phyloP scores from a whole-genome alignment of 2,797 vertebrate genomes.

The Eptatretus atami region DNA sequence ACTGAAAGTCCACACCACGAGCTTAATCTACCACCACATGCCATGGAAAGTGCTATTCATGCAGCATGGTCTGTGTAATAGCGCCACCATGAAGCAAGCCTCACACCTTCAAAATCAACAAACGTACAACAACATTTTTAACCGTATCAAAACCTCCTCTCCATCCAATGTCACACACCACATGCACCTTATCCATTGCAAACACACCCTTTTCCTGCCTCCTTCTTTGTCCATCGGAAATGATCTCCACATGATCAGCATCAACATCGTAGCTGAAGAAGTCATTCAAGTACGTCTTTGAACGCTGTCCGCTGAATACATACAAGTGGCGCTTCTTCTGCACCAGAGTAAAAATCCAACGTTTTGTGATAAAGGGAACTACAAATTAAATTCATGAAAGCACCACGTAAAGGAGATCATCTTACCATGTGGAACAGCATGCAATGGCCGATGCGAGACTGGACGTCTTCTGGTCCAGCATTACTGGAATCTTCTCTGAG shows the following conservation, averaged over 20 bases:
- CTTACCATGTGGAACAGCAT: slow-evolving; percentile 68
- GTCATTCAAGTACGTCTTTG: slow-evolving; percentile 91
- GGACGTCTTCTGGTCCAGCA: slow-evolving; percentile 77
- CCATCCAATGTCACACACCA: slow-evolving; percentile 4
- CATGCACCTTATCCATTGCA: slow-evolving; percentile 1
- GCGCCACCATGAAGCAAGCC: too few relatives aligned
- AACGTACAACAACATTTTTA: too few relatives aligned
- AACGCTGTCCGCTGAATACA: slow-evolving; percentile 81
- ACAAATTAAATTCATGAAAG: background rate
- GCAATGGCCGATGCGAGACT: slow-evolving; percentile 91
- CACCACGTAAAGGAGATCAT: too few relatives aligned
- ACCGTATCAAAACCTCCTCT: too few relatives aligned
- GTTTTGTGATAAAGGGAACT: slow-evolving; percentile 9
- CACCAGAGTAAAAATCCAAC: slow-evolving; percentile 2
- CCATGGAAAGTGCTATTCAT: too few relatives aligned
- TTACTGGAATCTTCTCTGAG: slow-evolving; percentile 84
- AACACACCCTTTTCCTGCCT: slow-evolving; percentile 90
- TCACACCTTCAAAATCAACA: too few relatives aligned
- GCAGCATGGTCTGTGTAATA: too few relatives aligned
- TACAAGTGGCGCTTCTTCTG: slow-evolving; percentile 91
- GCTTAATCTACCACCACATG: background rate
- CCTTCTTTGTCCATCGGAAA: slow-evolving; percentile 94
- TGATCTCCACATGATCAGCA: slow-evolving; percentile 77
- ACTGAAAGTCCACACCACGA: slow-evolving; percentile 19
- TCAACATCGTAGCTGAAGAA: slow-evolving; percentile 98